Base-by-base conservation (phyloP, 2,113 vertebrate species). In the Microcebus tavaratra region DNA sequence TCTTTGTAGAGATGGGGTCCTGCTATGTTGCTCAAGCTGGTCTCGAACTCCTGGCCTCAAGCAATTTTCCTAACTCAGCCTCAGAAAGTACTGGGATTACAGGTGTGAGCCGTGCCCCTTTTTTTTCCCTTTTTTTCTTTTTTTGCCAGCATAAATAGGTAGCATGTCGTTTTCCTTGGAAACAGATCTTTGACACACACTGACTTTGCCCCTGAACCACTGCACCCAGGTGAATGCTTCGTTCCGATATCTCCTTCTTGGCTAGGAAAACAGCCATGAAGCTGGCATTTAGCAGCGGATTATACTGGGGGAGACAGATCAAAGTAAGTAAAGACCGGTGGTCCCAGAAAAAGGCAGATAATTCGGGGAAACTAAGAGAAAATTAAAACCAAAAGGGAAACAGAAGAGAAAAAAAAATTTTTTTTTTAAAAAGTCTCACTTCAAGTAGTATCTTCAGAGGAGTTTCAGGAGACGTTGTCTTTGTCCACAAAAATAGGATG, bases 281-380 rank as follows among this genome's bases (percentile, higher is more conserved):
- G 39, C 31, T 1, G 0, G 5, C 7, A 29, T 23, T 36, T 42
- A 10, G 36, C 1, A 1, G 18, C 2, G 5, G 6, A 6, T 15
- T n/a, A 8, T 6, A 6, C 36, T 45, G 42, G 42, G 42, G 42
- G 48, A 0, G 2, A 68, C 23, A 14, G 8, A 3, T 39, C 3
- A 3, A 45, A 0, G 6, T 3, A 27, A 67, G 1, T 48, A 0
- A 78, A 34, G 59, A 34, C 34, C 0, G 14, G 48, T 14, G 36
- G 27, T 39, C 50, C 50, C 2, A 4, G 34, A 39, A 68, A 31
- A 25, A 18, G 17, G 21, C 25, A 8, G 14, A 11, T 25, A 6
- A 14, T 39, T 59, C 50, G 20, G 34, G 39, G 61, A 7, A 50
- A 39, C 34, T 8, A 13, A 36, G 39, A 53, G 13, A 36, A 18